Evolutionary conservation across 1,140 invertebrate species (phyloP).

Genomic region (Calephelis virginiensis): DNA sequence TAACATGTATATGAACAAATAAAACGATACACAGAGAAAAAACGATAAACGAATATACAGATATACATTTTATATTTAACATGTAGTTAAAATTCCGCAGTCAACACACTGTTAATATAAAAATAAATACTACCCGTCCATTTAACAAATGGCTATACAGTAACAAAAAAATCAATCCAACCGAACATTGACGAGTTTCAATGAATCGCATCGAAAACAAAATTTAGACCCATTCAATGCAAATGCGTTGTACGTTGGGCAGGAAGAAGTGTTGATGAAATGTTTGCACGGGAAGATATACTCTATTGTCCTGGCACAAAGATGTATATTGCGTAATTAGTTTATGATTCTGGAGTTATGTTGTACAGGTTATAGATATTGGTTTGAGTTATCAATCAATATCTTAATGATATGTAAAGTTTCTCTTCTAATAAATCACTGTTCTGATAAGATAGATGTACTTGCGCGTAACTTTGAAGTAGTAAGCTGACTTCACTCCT

Average conservation of each 20-base stretch:
- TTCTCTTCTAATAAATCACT: conserved; percentile 5
- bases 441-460: not conserved
- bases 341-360: not conserved
- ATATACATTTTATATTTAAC: not conserved
- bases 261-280: not conserved
- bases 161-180: conserved; percentile 21
- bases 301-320: not conserved
- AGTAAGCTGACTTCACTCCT: too few species aligned
- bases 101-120: not conserved
- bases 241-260: conserved; percentile 18
- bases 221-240: conserved; percentile 28
- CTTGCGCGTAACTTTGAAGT: not conserved
- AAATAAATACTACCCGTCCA: conserved; percentile 2
- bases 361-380: not conserved
- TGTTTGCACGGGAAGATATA: not conserved
- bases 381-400: conserved; percentile 6
- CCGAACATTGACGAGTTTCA: conserved; percentile 25
- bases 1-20: too few species aligned
- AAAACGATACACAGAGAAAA: not conserved
- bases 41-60: conserved; percentile 17
- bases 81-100: not conserved
- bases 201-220: conserved; percentile 23
- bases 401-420: conserved; percentile 5
- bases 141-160: conserved; percentile 4
- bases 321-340: not conserved